These are phyloP conservation scores for Pelobates cultripes DNA, from an alignment of 2,797 vertebrate species.

Conservation along the genomic window DNA sequence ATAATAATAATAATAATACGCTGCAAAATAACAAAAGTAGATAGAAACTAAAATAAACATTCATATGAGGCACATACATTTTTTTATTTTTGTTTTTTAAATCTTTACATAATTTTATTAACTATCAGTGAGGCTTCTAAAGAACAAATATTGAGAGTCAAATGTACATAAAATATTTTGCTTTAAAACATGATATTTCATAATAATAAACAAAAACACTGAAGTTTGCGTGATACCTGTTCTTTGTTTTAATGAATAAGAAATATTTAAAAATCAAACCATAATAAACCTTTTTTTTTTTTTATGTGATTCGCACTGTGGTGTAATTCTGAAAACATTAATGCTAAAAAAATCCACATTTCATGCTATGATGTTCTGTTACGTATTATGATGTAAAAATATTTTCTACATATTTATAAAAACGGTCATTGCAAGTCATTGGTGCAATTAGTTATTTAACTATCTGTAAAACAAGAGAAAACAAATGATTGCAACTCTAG, in stretches of 20 bases:
- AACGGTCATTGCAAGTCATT: no score
- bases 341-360: not conserved
- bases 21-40: constrained; percentile 63
- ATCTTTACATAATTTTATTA: constrained; percentile 54
- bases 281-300: not conserved
- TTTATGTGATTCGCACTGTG: no score
- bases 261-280: not conserved
- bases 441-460: no score
- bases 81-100: constrained; percentile 59
- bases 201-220: not conserved
- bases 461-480: no score
- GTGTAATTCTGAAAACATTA: not conserved
- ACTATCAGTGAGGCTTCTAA: constrained; percentile 26
- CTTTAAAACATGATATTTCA: not conserved
- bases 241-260: not conserved
- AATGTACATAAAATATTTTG: not conserved
- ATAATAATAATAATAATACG: constrained; percentile 66
- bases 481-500: not conserved
- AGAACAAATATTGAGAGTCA: constrained; percentile 5
- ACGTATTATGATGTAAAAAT: not conserved
- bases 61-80: constrained; percentile 69
- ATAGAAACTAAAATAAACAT: constrained; percentile 63
- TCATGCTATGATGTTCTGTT: not conserved
- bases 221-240: not conserved
- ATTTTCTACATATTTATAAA: no score